Percentiles rank a stretch among this genome's conserved stretches.
phyloP scores from a whole-genome alignment of 2,888 invertebrate species.

The Tuta absoluta region DNA sequence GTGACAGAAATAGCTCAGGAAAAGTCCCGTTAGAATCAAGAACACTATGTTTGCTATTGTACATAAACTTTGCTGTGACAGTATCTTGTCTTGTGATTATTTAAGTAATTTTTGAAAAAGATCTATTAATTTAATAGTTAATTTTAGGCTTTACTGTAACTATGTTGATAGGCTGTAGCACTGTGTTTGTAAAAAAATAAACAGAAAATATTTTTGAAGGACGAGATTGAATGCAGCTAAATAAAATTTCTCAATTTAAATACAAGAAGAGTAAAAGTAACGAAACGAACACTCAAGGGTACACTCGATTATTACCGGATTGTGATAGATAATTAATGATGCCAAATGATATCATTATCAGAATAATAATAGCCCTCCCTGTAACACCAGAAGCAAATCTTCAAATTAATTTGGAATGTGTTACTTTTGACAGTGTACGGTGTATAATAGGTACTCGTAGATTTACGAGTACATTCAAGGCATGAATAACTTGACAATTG shows the following conservation, averaged over 20 bases:
- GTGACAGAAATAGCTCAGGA: not conserved
- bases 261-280: not conserved
- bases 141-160: constrained; percentile 19
- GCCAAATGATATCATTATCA: constrained; percentile 25
- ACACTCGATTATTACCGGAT: constrained; percentile 10
- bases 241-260: not conserved
- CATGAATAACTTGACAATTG: not conserved
- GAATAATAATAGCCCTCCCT: not conserved
- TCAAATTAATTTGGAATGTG: too few relatives aligned
- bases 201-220: not conserved
- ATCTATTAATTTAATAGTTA: not conserved
- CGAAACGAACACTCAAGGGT: not conserved
- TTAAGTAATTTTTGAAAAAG: constrained; percentile 22
- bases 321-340: constrained; percentile 27
- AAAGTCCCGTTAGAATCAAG: not conserved
- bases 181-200: not conserved
- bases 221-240: not conserved
- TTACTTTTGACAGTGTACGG: not conserved
- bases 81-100: constrained; percentile 52
- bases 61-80: constrained; percentile 48
- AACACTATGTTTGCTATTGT: constrained; percentile 23
- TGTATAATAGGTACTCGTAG: not conserved
- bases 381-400: not conserved
- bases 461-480: not conserved
- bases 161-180: not conserved